Conservation (phyloP, 2,113 vertebrate genomes). For the Cynopterus brachyotis region DNA sequence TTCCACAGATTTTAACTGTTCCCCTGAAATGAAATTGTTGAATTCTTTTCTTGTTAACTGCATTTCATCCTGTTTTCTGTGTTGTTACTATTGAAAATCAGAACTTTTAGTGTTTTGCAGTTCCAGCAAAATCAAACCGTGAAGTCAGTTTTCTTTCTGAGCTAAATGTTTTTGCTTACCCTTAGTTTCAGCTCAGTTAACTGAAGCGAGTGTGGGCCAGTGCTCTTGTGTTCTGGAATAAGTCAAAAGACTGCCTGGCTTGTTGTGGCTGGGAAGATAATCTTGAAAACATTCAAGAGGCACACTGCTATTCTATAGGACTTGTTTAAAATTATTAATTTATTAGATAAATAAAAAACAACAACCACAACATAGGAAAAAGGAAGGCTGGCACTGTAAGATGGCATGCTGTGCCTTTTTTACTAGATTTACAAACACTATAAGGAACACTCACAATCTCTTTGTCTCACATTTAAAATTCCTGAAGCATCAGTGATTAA, state of each 20-base stretch:
- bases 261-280: accelerated
- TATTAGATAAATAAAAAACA: not conserved
- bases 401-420: not conserved
- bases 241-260: no score
- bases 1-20: not conserved
- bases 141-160: not conserved
- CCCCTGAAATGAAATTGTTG: not conserved
- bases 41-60: not conserved
- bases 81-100: not conserved
- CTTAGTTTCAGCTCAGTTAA: not conserved
- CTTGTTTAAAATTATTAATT: no score
- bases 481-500: not conserved
- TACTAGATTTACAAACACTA: not conserved
- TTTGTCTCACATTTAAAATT: not conserved
- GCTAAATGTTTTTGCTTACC: not conserved
- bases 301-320: not conserved
- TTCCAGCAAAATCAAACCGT: not conserved
- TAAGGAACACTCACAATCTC: not conserved
- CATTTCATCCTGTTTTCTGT: not conserved
- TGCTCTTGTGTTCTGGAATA: not conserved
- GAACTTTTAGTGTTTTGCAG: not conserved
- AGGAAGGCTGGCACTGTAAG: not conserved
- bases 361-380: not conserved
- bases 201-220: accelerated
- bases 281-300: not conserved